phyloP scores from a whole-genome alignment of 2,113 vertebrate species.

The Leptocoma aspasia region DNA sequence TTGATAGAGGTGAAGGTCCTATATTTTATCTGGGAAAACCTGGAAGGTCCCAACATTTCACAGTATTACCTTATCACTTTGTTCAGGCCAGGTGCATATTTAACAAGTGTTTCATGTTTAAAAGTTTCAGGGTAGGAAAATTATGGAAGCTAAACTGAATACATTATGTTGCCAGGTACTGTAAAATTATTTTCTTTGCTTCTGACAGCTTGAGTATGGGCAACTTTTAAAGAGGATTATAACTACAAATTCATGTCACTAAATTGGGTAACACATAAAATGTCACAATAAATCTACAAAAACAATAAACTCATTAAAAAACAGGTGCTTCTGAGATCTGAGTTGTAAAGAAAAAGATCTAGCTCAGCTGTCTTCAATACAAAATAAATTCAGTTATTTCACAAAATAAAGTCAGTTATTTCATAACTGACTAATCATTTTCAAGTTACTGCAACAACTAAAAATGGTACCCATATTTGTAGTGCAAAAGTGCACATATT shows the following conservation, averaged over 20 bases:
- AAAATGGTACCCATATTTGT: neutral
- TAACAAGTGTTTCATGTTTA: neutral
- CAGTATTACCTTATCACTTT: constrained; percentile 25
- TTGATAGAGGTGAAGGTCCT: constrained; percentile 32
- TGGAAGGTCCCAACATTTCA: constrained; percentile 36
- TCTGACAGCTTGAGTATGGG: neutral
- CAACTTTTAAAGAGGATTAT: neutral
- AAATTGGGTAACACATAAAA: neutral
- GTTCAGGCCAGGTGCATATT: neutral
- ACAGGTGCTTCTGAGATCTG: neutral
- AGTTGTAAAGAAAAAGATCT: neutral
- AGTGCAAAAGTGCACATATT: neutral
- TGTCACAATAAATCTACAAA: neutral
- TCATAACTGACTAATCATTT: neutral
- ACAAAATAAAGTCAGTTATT: too few relatives aligned
- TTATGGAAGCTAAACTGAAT: neutral
- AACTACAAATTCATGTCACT: neutral
- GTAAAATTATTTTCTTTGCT: neutral
- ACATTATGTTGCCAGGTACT: neutral
- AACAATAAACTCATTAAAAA: neutral
- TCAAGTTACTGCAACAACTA: neutral
- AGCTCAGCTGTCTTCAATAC: neutral
- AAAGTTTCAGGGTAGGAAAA: neutral
- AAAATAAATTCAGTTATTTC: neutral
- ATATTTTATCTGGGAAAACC: constrained; percentile 22